A percentile compares a stretch with the other conserved stretches of the same genome.
Evolutionary conservation across 2,888 invertebrate species (phyloP).

Genomic region (Creontiades dilutus): DNA sequence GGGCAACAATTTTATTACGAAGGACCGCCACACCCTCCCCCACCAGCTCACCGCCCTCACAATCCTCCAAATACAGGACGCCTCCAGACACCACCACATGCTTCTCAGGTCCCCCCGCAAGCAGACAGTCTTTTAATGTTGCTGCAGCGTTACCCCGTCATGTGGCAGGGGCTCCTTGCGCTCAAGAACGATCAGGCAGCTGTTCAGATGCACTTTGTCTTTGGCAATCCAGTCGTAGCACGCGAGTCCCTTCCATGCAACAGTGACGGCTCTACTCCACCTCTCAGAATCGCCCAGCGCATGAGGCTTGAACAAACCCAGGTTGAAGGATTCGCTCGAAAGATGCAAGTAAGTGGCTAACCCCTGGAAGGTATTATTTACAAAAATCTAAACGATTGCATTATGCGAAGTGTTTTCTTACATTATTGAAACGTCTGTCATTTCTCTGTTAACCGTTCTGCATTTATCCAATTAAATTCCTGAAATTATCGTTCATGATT

Average conservation of each 20-base stretch:
- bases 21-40: slow-evolving; percentile 77
- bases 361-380: neutral
- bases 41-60: slow-evolving; percentile 78
- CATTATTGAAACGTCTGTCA: too few relatives aligned
- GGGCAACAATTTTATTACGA: slow-evolving; percentile 77
- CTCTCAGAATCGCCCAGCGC: slow-evolving; percentile 95
- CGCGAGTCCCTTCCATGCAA: slow-evolving; percentile 92
- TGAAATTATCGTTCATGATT: too few relatives aligned
- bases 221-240: slow-evolving; percentile 94
- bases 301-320: slow-evolving; percentile 98
- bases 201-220: slow-evolving; percentile 99
- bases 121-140: slow-evolving; percentile 90
- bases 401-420: too few relatives aligned
- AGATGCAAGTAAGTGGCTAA: slow-evolving; percentile 89
- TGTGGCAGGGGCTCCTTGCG: slow-evolving; percentile 98
- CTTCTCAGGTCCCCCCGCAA: slow-evolving; percentile 89
- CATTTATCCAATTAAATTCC: too few relatives aligned
- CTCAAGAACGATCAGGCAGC: slow-evolving; percentile 98
- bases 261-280: slow-evolving; percentile 90
- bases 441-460: too few relatives aligned
- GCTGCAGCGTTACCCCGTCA: slow-evolving; percentile 94
- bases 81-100: slow-evolving; percentile 84
- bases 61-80: slow-evolving; percentile 79
- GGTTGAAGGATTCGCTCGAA: slow-evolving; percentile 96
- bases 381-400: neutral